Base-by-base conservation (phyloP, 2,113 vertebrate species). In the Synodontis membranacea region DNA sequence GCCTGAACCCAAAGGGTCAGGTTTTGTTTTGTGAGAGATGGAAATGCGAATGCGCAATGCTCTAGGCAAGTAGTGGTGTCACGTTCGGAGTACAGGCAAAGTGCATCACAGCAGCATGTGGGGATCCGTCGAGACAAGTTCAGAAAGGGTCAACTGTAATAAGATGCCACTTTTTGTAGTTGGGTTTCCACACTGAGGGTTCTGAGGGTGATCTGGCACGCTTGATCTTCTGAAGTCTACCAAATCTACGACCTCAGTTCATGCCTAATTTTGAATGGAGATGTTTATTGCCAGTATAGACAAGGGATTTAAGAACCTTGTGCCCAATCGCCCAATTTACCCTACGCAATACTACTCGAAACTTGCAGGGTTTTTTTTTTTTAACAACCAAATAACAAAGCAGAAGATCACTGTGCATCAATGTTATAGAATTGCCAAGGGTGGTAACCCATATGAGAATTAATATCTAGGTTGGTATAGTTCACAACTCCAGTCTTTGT, bases 131-230 rank as follows among this genome's bases (percentile, higher is more conserved):
- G 48, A 84, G 83, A 84, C 39, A 54, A 89, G 89, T 89, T 91
- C 86, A 91, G 64, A 52, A 83, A 68, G 79, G 82, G 86, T 89
- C 72, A n/a, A 56, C 34, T 25, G 85, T 79, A 88, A 89, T 84
- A 54, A 42, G 83, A 86, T 74, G 78, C 66, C 88, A 74, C 15
- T 80, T 37, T 75, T 68, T n/a, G 64, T 78, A 83, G 42, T 88
- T 83, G 62, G 64, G 85, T 86, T 88, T 85, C 64, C 74, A 70
- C 62, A 79, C 64, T 86, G 52, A 48, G 44, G 10, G 42, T 46
- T 52, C 84, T 70, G 88, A 25, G 54, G 80, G 34, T 79, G 64
- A 82, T 84, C 54, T 68, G 75, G 81, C 68, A 82, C 19, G 17
- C 56, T 85, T 82, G 19, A 75, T 79, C 78, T 74, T 83, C 84